Base-by-base conservation (phyloP, 2,113 vertebrate species). In the Andinoacara biseriatus region DNA sequence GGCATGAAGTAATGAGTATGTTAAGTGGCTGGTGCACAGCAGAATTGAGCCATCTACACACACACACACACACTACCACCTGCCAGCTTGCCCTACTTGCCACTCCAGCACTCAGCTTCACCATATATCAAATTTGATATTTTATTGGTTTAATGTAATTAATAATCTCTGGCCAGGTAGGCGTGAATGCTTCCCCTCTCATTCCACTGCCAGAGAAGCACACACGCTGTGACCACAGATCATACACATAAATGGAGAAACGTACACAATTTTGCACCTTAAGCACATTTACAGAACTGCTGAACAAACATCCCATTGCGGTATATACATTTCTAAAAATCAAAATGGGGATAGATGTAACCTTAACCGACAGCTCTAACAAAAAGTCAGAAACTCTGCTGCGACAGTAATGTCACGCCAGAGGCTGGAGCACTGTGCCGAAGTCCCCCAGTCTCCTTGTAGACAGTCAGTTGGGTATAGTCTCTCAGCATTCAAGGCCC, bases 401-500 rank as follows among this genome's bases (percentile, higher is more conserved):
- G 59, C 63, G 57, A 88, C 85, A 83, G 52, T 81, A 83, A 90
- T 96, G 96, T 96, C 94, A 95, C 94, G 94, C 95, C 90, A 94
- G 93, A 95, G 90, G 94, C 96, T 95, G 90, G 88, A 87, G 88
- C 81, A n/a, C 76, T 72, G 60, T 2, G 24, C 63, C 14, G 52
- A 74, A 76, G 85, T 87, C 86, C 76, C 83, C 87, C 24, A 75
- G 86, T 91, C 81, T 91, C 85, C 87, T 80, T 15, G 77, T 78
- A 81, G 86, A 87, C 15, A 80, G 82, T 74, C 29, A 24, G 67
- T 83, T 78, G 89, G 80, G 76, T 90, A 65, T 35, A 91, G 93
- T 91, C 91, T 92, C 93, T 93, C 92, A 92, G 93, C 91, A 95
- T 92, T 94, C 92, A 93, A 93, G 95, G 96, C 96, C 67, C 96